Conservation (phyloP, 2,113 vertebrate genomes). For the Anhinga rufa region DNA sequence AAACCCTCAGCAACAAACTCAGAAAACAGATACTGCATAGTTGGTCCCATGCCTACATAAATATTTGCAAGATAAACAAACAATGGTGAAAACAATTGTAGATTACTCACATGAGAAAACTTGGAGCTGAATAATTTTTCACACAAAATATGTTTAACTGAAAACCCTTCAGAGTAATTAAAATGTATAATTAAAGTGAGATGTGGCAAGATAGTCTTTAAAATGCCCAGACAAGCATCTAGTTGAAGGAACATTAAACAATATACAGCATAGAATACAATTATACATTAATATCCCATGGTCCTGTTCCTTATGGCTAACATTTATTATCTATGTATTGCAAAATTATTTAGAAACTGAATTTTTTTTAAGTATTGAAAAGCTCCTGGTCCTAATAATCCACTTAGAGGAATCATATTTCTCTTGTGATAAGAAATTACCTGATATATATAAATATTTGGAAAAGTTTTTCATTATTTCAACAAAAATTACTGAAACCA, state of each 20-base stretch:
- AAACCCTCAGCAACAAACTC: not conserved
- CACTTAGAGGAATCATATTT: not conserved
- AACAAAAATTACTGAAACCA: conserved; percentile 14
- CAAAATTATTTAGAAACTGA: not conserved
- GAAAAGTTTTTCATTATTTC: not conserved
- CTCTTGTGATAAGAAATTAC: not conserved
- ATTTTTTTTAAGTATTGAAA: not conserved
- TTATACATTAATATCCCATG: not conserved
- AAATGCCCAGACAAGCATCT: not conserved
- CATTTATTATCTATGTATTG: not conserved
- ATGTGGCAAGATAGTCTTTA: not conserved
- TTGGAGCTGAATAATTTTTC: not conserved
- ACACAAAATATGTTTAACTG: not conserved
- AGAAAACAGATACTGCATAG: not conserved
- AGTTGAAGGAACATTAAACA: not conserved
- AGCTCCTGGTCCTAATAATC: not conserved
- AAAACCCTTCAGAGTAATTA: not conserved
- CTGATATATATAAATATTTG: not conserved
- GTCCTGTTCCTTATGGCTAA: not conserved
- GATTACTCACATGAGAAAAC: not conserved
- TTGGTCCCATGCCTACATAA: not conserved
- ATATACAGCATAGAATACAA: not conserved
- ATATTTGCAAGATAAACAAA: not conserved
- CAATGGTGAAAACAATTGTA: not conserved
- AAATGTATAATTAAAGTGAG: not conserved